A percentile compares a stretch with the other conserved stretches of the same genome.
Conservation (phyloP, 2,888 invertebrate genomes). For the Elegia similella region DNA sequence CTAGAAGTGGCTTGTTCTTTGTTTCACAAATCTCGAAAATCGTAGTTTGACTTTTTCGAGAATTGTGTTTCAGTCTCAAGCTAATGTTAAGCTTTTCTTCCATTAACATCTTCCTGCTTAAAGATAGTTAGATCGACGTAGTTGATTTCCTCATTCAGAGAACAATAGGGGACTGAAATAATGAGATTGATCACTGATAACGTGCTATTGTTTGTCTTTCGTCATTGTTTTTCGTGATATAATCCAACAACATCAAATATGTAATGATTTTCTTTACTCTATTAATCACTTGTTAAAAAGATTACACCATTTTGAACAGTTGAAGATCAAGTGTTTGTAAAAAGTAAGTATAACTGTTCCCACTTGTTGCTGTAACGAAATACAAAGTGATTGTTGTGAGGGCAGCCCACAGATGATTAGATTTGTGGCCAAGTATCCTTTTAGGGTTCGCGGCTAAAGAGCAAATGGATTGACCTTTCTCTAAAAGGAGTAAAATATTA, state of each 20-base stretch:
- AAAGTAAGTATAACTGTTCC: background rate
- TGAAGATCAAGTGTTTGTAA: background rate
- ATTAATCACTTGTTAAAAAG: too few species aligned
- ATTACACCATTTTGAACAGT: background rate
- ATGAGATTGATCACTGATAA: slow-evolving; percentile 11
- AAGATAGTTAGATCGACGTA: slow-evolving; percentile 12
- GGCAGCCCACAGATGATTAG: background rate
- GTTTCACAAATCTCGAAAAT: slow-evolving; percentile 30
- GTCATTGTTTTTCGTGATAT: slow-evolving; percentile 2
- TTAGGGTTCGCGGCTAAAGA: background rate
- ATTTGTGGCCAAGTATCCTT: background rate
- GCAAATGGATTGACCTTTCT: background rate
- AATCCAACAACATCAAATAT: too few species aligned
- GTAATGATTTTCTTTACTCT: too few species aligned
- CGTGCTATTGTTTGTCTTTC: slow-evolving; percentile 18
- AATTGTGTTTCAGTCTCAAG: slow-evolving; percentile 13
- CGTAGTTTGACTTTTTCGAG: slow-evolving; percentile 21
- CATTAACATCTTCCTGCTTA: slow-evolving; percentile 37
- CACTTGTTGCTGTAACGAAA: background rate
- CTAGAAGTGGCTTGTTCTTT: slow-evolving; percentile 29
- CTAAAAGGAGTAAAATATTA: background rate
- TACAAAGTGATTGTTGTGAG: background rate
- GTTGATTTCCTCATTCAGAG: slow-evolving; percentile 8
- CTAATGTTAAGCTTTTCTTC: slow-evolving; percentile 43
- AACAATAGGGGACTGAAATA: slow-evolving; percentile 11